phyloP scores from a whole-genome alignment of 2,888 invertebrate genomes.

The Caenorhabditis drosophilae region DNA sequence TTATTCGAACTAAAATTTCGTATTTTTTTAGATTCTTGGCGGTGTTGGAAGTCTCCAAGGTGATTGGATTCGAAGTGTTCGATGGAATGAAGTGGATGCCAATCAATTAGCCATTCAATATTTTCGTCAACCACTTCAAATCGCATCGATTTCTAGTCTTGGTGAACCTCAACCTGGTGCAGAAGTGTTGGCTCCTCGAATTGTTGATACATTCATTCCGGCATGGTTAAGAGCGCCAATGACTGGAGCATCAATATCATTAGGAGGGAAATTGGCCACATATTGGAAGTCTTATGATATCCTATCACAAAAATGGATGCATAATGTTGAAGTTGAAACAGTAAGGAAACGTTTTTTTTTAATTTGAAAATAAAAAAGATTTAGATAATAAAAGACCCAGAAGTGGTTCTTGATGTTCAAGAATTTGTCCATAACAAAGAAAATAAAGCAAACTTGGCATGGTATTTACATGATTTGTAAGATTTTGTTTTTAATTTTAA shows the following conservation, averaged over 20 bases:
- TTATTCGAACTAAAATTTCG: no score
- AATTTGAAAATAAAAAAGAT: conserved; percentile 3
- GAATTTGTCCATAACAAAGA: conserved; percentile 14
- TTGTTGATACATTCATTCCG: conserved; percentile 21
- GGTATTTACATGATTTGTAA: conserved; percentile 20
- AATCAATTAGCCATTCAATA: conserved; percentile 41
- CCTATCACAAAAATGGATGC: conserved; percentile 11
- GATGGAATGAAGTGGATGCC: conserved; percentile 35
- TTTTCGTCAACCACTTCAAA: conserved; percentile 37
- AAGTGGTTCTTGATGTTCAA: not conserved
- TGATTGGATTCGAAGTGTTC: conserved; percentile 35
- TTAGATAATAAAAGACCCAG: not conserved
- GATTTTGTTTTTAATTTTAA: not conserved
- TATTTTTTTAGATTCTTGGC: conserved; percentile 16
- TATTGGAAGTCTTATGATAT: conserved; percentile 25
- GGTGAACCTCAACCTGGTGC: conserved; percentile 21
- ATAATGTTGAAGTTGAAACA: conserved; percentile 31
- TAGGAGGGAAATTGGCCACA: conserved; percentile 17
- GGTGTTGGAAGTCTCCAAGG: conserved; percentile 34
- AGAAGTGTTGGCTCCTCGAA: conserved; percentile 20
- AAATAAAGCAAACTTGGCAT: conserved; percentile 20
- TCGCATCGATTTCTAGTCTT: conserved; percentile 26
- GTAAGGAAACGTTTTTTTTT: conserved; percentile 1
- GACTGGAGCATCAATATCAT: conserved; percentile 17
- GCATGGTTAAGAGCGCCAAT: conserved; percentile 28